Evolutionary conservation across 2,113 vertebrate genomes (phyloP), one percentile per base, ranked within the genome.

Genomic region (Psittacula cyanocephala): DNA sequence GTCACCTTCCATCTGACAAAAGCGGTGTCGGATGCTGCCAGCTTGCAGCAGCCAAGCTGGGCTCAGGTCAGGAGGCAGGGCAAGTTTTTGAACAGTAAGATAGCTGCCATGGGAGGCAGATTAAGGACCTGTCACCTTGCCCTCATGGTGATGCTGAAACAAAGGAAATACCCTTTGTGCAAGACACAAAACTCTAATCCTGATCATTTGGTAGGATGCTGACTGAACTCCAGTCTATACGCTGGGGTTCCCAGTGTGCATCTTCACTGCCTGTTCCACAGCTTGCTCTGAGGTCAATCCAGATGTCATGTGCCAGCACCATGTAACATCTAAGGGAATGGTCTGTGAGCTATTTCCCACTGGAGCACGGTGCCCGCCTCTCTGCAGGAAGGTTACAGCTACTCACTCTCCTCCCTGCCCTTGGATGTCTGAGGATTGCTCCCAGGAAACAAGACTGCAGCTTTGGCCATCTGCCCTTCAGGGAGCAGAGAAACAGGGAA

Each of bases 171-270:
- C 18, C 43, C 13, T 46, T 55, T 3, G 1, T 18, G 9, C 1
- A 2, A 52, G 28, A 82, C 10, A 35, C 20, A 37, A 25, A 91
- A 35, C 44, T 24, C 64, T 49, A 55, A 62, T 35, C n/a, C 22
- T 57, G 52, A 16, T 33, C 11, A 7, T 7, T 25, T 50, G 23
- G 33, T n/a, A 76, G 57, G 63, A n/a, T 44, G 25, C 44, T 59
- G 72, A 8, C 31, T 13, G 29, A 29, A 16, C 27, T 37, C 31
- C 47, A 31, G n/a, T 3, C 55, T 53, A 31, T 31, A 31, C 3
- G 0, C 25, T 1, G 1, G 10, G 17, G 18, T 12, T 70, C 39
- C 50, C 6, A 8, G 17, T 6, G 22, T 5, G 15, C n/a, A 27
- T 27, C 60, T 69, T 81, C 6, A 8, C 43, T 33, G 18, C 14